Evolutionary conservation across 1,140 invertebrate genomes (phyloP).

Genomic region (Neodiprion virginianus): DNA sequence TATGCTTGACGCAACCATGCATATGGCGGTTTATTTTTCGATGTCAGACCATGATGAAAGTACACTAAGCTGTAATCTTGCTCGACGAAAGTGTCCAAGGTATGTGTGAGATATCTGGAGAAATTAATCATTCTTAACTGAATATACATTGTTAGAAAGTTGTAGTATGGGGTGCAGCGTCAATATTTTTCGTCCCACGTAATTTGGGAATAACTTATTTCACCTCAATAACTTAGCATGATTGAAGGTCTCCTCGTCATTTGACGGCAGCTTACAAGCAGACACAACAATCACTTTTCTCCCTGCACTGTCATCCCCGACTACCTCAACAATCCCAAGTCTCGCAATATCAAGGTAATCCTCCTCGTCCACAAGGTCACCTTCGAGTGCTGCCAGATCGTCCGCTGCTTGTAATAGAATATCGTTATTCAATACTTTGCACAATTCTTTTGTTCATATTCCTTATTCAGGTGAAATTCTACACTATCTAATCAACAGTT

Average conservation of each 20-base stretch:
- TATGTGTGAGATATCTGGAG: slow-evolving; percentile 91
- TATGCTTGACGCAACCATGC: slow-evolving; percentile 98
- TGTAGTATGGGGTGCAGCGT: neutral
- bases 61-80: slow-evolving; percentile 99
- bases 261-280: slow-evolving; percentile 88
- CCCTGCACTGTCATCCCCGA: slow-evolving; percentile 89
- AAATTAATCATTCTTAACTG: slow-evolving; percentile 28
- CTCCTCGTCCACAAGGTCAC: slow-evolving; percentile 64
- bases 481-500: too few relatives aligned
- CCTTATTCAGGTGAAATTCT: too few relatives aligned
- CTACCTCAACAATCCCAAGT: slow-evolving; percentile 88
- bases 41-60: slow-evolving; percentile 96
- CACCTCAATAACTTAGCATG: slow-evolving; percentile 85
- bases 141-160: neutral
- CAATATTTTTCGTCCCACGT: neutral
- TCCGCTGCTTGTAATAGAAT: slow-evolving; percentile 46
- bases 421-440: slow-evolving; percentile 9
- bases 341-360: slow-evolving; percentile 79
- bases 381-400: slow-evolving; percentile 56
- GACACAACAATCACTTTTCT: slow-evolving; percentile 95
- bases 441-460: slow-evolving; percentile 12
- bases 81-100: slow-evolving; percentile 97
- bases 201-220: too few relatives aligned
- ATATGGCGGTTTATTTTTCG: slow-evolving; percentile 95
- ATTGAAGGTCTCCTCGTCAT: slow-evolving; percentile 78